Evolutionary conservation across 2,797 vertebrate genomes (phyloP), one percentile per base, ranked within the genome.

Genomic region (Ara ararauna): DNA sequence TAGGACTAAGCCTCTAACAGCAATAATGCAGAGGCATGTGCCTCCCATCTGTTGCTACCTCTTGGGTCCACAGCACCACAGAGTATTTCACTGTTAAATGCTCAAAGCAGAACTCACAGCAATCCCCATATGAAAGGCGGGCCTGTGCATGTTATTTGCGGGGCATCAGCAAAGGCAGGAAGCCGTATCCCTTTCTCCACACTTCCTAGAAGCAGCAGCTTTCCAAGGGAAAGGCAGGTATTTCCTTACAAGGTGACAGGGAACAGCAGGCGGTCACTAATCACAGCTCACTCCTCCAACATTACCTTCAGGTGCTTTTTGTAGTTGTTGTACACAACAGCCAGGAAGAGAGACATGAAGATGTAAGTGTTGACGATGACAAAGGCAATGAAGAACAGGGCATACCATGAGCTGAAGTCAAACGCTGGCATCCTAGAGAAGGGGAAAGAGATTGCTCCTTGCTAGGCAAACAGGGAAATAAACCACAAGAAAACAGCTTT

Each of bases 281-380:
- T 40, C 60, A 51, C 48, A 47, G 36, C 9, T 42, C 16, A 27
- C 14, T 53, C 22, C 61, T 45, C 10, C 50, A 65, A 14, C 10
- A 5, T 89, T 97, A 99, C 99, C 99, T 99, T 99, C 61, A 99
- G 97, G 92, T 99, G 98, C 65, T 99, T 99, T 81, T 98, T 99
- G 97, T 99, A 99, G 97, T 99, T 99, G 98, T 99, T 99, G 98
- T 99, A 99, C 56, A 99, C 98, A 20, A 99, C 99, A 5, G 99
- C 99, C 95, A 99, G 95, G 97, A 99, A 99, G 77, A 99, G 98
- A 0, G 99, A 99, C 99, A 99, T 99, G 97, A 99, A 99, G 97
- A 99, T 99, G 56, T 99, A 99, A 5, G 98, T 99, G 97, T 99
- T 99, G 97, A 99, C 82, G 30, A 99, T 97, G 96, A 99, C 98